Percentiles rank a stretch among this genome's conserved stretches.
Conservation (phyloP, 2,888 invertebrate species). For the Archips crataeganus region DNA sequence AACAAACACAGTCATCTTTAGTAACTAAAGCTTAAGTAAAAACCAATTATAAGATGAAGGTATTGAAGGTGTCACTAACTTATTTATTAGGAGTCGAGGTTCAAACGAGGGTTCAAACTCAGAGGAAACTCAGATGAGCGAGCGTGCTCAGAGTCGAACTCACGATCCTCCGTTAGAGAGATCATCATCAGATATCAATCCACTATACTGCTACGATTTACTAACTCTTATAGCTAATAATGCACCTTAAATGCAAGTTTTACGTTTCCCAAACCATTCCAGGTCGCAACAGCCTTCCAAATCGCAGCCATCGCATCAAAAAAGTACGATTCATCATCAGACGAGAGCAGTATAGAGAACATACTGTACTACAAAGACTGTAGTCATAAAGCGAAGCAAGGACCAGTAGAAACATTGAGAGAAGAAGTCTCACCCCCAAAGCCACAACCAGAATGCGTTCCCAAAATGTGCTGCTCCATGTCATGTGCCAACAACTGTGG, state of each 20-base stretch:
- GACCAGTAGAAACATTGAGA: neutral
- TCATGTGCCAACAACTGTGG: constrained; percentile 70
- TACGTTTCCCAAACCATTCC: constrained; percentile 46
- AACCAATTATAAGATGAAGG: too few relatives aligned
- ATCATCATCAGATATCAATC: too few relatives aligned
- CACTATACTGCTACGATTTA: too few relatives aligned
- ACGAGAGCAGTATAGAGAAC: constrained; percentile 76
- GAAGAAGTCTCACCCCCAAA: constrained; percentile 20
- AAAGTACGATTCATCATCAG: constrained; percentile 60
- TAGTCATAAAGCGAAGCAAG: constrained; percentile 55
- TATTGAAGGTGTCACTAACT: too few relatives aligned
- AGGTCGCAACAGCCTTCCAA: constrained; percentile 63
- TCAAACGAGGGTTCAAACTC: too few relatives aligned
- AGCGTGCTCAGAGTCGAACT: too few relatives aligned
- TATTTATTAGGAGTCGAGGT: too few relatives aligned
- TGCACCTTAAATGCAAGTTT: neutral
- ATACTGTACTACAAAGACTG: constrained; percentile 75
- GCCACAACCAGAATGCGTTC: constrained; percentile 55
- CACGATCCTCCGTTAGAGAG: too few relatives aligned
- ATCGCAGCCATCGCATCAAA: constrained; percentile 54
- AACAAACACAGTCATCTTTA: too few relatives aligned
- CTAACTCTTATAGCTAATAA: too few relatives aligned
- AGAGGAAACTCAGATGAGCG: too few relatives aligned
- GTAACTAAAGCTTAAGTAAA: too few relatives aligned
- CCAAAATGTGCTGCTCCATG: constrained; percentile 74